Conservation (phyloP, 2,797 vertebrate genomes). For the Mormyrops attenuatus region DNA sequence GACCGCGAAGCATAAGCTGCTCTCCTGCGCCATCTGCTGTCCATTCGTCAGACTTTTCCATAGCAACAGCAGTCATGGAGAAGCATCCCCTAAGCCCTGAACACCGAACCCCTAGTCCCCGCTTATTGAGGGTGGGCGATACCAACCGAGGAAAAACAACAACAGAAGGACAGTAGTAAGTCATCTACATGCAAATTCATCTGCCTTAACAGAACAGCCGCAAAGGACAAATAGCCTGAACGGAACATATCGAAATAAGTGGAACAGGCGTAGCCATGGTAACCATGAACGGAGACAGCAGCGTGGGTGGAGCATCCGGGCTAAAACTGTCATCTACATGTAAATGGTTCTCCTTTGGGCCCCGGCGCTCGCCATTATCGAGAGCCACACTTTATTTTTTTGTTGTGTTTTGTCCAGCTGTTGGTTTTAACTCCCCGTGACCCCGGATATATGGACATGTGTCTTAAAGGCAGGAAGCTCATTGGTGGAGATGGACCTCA, state of each 20-base stretch:
- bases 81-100: background rate
- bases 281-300: constrained; percentile 1
- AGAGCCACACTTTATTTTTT: background rate
- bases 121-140: background rate
- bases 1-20: background rate
- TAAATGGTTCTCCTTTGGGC: constrained; percentile 10
- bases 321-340: constrained; percentile 19
- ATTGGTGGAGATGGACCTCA: background rate
- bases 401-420: background rate
- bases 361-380: background rate
- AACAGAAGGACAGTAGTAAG: background rate
- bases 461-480: background rate
- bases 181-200: background rate
- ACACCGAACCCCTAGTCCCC: background rate
- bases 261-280: constrained; percentile 12
- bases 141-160: background rate
- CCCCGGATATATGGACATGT: background rate
- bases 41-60: background rate
- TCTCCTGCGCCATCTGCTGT: background rate
- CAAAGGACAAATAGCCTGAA: background rate
- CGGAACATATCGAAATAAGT: background rate
- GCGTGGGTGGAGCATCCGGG: constrained; percentile 11
- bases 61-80: background rate
- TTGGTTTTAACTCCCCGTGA: background rate
- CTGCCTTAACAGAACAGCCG: background rate